Conservation (phyloP, 2,797 vertebrate genomes). For the Hippopotamyrus pictus region DNA sequence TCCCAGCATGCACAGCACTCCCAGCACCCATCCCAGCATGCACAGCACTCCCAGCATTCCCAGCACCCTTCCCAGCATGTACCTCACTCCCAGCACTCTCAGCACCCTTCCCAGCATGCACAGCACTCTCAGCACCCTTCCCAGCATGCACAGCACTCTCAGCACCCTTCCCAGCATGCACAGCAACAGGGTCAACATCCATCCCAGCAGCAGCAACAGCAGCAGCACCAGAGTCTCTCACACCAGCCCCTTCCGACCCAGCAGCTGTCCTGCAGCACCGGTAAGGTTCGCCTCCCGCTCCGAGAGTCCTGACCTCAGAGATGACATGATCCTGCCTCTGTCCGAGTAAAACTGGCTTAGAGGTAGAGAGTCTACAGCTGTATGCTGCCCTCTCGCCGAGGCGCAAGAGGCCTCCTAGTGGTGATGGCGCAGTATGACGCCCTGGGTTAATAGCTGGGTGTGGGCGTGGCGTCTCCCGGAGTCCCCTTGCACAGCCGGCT, state of each 20-base stretch:
- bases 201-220: slow-evolving; percentile 70
- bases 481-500: background rate
- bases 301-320: background rate
- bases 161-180: slow-evolving; percentile 46
- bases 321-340: background rate
- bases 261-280: slow-evolving; percentile 81
- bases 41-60: slow-evolving; percentile 44
- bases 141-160: slow-evolving; percentile 51
- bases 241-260: slow-evolving; percentile 73
- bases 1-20: slow-evolving; percentile 53
- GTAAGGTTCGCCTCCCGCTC: slow-evolving; percentile 58
- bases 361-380: background rate
- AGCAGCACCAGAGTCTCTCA: slow-evolving; percentile 74
- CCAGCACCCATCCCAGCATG: slow-evolving; percentile 46
- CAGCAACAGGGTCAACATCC: slow-evolving; percentile 51
- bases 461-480: background rate
- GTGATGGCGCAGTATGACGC: slow-evolving; percentile 4
- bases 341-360: background rate
- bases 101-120: slow-evolving; percentile 41
- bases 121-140: slow-evolving; percentile 54
- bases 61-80: slow-evolving; percentile 51
- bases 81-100: slow-evolving; percentile 52
- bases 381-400: background rate
- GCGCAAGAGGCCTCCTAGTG: slow-evolving; percentile 55
- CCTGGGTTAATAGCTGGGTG: background rate